Evolutionary conservation across 2,797 vertebrate species (phyloP).

Genomic region (Esox lucius): DNA sequence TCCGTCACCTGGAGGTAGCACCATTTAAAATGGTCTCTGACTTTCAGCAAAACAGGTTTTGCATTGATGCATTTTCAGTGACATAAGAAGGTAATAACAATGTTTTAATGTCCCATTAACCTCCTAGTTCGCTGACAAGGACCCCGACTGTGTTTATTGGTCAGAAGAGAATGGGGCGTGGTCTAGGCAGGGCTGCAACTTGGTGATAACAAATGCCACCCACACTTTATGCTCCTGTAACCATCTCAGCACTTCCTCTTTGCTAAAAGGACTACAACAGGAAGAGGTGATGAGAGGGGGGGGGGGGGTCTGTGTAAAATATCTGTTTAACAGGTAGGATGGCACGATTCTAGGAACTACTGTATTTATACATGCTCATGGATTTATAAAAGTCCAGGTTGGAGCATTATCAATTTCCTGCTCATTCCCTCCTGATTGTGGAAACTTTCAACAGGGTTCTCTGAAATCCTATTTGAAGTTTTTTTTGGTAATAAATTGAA

Average conservation of each 20-base stretch:
- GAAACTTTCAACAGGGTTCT: too few relatives aligned
- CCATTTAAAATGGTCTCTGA: background rate
- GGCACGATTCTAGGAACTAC: too few relatives aligned
- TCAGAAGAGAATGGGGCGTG: background rate
- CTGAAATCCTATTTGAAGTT: too few relatives aligned
- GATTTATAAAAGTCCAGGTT: too few relatives aligned
- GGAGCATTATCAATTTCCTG: too few relatives aligned
- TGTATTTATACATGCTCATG: too few relatives aligned
- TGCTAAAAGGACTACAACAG: background rate
- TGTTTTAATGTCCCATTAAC: background rate
- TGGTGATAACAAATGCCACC: background rate
- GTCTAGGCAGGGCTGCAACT: background rate
- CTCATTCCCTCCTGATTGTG: too few relatives aligned
- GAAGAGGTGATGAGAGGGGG: background rate
- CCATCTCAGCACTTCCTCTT: constrained; percentile 9
- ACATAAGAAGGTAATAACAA: background rate
- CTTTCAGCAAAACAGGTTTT: background rate
- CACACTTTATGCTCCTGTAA: constrained; percentile 7
- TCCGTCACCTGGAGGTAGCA: background rate
- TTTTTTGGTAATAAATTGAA: too few relatives aligned
- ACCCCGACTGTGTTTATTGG: constrained; percentile 7
- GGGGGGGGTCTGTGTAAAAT: too few relatives aligned
- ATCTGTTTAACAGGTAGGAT: background rate
- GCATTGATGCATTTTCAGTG: background rate
- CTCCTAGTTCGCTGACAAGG: background rate